Evolutionary conservation across 2,797 vertebrate genomes (phyloP), one percentile per base, ranked within the genome.

Genomic region (Halcyon smyrnensis): DNA sequence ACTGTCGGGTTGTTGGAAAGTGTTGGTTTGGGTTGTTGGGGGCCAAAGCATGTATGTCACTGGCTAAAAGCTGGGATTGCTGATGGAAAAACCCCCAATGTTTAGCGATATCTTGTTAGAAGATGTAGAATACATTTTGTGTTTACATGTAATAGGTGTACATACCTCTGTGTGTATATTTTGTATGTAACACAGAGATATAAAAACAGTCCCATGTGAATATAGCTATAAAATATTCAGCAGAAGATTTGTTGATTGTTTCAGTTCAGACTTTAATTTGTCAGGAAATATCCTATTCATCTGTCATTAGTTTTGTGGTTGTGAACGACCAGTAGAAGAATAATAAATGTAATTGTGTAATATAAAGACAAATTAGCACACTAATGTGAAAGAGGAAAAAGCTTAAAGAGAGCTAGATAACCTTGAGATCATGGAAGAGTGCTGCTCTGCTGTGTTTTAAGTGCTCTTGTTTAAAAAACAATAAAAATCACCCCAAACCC

Each of bases 291-390:
- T 9, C 75, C 65, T 89, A 75, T 97, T 96, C 51, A 81, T 94
- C 73, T 92, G 57, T 78, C 69, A 93, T 94, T 90, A 95, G 87
- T 89, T 93, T 84, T 95, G 93, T 86, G 94, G 87, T 92, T 94
- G 51, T 67, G 92, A 92, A 69, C 92, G 93, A 89, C 63, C 92
- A 95, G 87, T 75, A 85, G 84, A 94, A 87, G 79, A 95, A 95
- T 87, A 90, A 93, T 92, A 94, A 93, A 93, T 89, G 81, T 80
- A 89, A 91, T 73, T 93, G 78, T 87, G 50, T 92, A 89, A 87
- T 85, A 92, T 32, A 43, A 89, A 92, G 90, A 78, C 69, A 96
- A 96, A 95, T 96, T 93, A 95, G 81, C 65, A 84, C 70, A 23
- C 60, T 64, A 82, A 77, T 79, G 50, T 43, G 24, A 63, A 84